Evolutionary conservation across 1,140 invertebrate genomes (phyloP), one percentile per base, ranked within the genome.

Genomic region (Drosophila sucinea): DNA sequence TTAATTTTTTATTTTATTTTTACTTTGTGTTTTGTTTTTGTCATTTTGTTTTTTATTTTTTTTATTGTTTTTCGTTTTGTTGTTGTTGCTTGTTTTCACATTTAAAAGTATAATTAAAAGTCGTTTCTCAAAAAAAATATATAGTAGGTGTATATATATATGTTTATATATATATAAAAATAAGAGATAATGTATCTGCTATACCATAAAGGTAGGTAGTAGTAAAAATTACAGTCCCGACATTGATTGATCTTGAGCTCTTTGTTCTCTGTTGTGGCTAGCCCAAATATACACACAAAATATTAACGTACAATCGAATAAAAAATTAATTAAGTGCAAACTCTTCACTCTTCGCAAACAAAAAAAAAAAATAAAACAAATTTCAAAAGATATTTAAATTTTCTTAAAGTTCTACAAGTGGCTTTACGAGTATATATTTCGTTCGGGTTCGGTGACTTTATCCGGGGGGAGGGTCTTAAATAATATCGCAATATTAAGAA

Each of bases 321-420:
- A 17, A 17, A 17, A 17, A 17, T 17, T 17, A 17, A 17, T 17
- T 17, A 17, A 17, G 17, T 17, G 17, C 17, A 17, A 17, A 38
- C 4, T 38, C 30, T 30, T 1, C 2, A 11, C 4, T 38, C 2
- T 11, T 10, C 1, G 0, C 8, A 27, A 51, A 51, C 25, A 51
- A 51, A 51, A 51, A 44, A 44, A 23, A 44, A 44, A 17, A 51
- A 27, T 27, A 23, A 2, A 2, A 17, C 40, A 41, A 41, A 38
- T 38, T 51, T 23, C 44, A 51, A 51, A 61, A 54, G 29, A 62
- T 35, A 44, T 78, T 60, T 68, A 25, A 65, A 57, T 29, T 56
- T 70, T 60, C 82, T 86, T 86, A 87, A 67, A 56, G 63, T 30
- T 83, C 82, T 86, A 87, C 51, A 78, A 77, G 71, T 79, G 79